phyloP scores from a whole-genome alignment of 2,888 invertebrate species.

The Polymixis lichenea region DNA sequence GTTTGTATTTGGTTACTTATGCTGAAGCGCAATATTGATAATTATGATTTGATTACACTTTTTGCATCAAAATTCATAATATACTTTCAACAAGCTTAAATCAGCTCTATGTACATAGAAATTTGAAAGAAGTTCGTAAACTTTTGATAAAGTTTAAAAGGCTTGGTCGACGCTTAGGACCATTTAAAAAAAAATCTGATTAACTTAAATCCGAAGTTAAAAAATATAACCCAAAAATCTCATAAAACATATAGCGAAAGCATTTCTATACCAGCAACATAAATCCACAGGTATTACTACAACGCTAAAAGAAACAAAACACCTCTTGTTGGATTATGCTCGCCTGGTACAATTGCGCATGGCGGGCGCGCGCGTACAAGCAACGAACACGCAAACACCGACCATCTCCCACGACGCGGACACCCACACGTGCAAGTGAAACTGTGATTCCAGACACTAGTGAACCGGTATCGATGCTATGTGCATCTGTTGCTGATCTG shows the following conservation, averaged over 20 bases:
- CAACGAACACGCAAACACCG: constrained; percentile 68
- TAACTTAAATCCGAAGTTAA: background rate
- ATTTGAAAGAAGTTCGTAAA: background rate
- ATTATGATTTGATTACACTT: background rate
- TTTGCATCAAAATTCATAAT: background rate
- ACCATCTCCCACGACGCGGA: constrained; percentile 68
- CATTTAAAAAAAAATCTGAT: background rate
- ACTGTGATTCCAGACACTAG: constrained; percentile 64
- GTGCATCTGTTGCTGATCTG: constrained; percentile 60
- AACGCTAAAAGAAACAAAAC: constrained; percentile 54
- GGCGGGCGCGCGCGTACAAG: constrained; percentile 78
- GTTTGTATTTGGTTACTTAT: background rate
- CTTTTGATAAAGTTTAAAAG: background rate
- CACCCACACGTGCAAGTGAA: constrained; percentile 68
- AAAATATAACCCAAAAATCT: background rate
- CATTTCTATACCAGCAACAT: constrained; percentile 16
- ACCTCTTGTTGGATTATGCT: constrained; percentile 70
- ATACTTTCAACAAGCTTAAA: background rate
- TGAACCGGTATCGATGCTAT: constrained; percentile 67
- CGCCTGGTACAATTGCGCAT: constrained; percentile 84
- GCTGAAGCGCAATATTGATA: background rate
- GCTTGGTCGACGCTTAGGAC: background rate
- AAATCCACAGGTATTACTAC: constrained; percentile 44
- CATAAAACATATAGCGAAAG: constrained; percentile 25
- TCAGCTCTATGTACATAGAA: background rate